phyloP scores from a whole-genome alignment of 2,888 invertebrate genomes.

The Lampropteryx suffumata region DNA sequence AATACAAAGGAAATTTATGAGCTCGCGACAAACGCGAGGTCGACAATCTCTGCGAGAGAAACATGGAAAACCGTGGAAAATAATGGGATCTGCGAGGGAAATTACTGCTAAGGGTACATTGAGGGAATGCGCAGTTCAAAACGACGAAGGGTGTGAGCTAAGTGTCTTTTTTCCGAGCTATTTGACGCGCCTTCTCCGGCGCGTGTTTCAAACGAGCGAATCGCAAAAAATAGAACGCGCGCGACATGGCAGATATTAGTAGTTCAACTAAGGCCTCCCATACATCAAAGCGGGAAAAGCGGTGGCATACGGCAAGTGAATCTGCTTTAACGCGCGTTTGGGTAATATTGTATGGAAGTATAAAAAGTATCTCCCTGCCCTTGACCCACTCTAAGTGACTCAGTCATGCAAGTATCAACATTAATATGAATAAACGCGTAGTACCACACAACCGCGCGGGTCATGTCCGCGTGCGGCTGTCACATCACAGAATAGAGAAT shows the following conservation, averaged over 20 bases:
- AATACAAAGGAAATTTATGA: conserved; percentile 27
- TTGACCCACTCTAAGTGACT: too few species aligned
- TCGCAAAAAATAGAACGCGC: conserved; percentile 49
- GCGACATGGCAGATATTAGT: conserved; percentile 27
- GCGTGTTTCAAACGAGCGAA: conserved; percentile 42
- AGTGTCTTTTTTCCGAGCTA: conserved; percentile 74
- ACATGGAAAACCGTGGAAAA: conserved; percentile 16
- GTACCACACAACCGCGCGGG: too few species aligned
- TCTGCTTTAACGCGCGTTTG: too few species aligned
- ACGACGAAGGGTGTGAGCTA: conserved; percentile 54
- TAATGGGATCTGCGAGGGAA: conserved; percentile 25
- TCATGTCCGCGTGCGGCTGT: too few species aligned
- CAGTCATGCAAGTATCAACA: too few species aligned
- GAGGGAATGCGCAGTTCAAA: conserved; percentile 22
- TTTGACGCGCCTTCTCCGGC: conserved; percentile 56
- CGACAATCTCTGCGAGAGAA: conserved; percentile 15
- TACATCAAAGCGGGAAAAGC: too few species aligned
- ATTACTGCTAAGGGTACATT: conserved; percentile 19
- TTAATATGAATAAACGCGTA: too few species aligned
- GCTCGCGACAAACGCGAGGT: conserved; percentile 21
- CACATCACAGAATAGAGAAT: too few species aligned
- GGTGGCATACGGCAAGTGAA: too few species aligned
- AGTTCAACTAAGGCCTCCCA: too few species aligned
- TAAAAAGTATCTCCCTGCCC: too few species aligned
- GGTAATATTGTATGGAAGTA: too few species aligned